phyloP scores from a whole-genome alignment of 2,797 vertebrate genomes.

The Chrysocyon brachyurus region DNA sequence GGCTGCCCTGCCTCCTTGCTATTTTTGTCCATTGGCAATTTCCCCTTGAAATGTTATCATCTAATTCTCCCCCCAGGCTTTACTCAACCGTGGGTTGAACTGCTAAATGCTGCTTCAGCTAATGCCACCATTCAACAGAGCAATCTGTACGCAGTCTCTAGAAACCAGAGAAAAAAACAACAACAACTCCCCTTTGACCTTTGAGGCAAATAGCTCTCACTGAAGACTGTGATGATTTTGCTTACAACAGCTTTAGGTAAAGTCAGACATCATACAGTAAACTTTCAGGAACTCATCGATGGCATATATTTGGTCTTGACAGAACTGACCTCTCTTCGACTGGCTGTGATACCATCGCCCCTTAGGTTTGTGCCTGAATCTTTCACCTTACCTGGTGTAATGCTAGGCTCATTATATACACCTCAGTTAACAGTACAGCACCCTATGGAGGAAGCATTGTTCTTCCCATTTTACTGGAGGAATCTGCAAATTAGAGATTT shows the following conservation, averaged over 20 bases:
- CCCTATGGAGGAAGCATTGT: slow-evolving; percentile 42
- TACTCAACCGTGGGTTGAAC: slow-evolving; percentile 78
- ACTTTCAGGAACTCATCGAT: slow-evolving; percentile 53
- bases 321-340: slow-evolving; percentile 18
- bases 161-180: slow-evolving; percentile 29
- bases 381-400: slow-evolving; percentile 17
- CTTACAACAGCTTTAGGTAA: slow-evolving; percentile 69
- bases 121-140: slow-evolving; percentile 75
- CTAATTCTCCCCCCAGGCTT: slow-evolving; percentile 73
- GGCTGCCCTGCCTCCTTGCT: slow-evolving; percentile 71
- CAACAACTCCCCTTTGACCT: slow-evolving; percentile 43
- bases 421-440: not conserved
- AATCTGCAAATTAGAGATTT: slow-evolving; percentile 35
- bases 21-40: slow-evolving; percentile 80
- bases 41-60: slow-evolving; percentile 79
- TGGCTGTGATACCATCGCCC: not conserved
- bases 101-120: slow-evolving; percentile 82
- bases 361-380: slow-evolving; percentile 52
- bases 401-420: slow-evolving; percentile 17
- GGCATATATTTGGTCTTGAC: slow-evolving; percentile 48
- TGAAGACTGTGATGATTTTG: slow-evolving; percentile 72
- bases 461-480: slow-evolving; percentile 23
- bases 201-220: slow-evolving; percentile 63
- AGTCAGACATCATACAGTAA: slow-evolving; percentile 59
- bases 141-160: slow-evolving; percentile 48